Base-by-base conservation (phyloP, 2,797 vertebrate genomes). In the Loriculus beryllinus region DNA sequence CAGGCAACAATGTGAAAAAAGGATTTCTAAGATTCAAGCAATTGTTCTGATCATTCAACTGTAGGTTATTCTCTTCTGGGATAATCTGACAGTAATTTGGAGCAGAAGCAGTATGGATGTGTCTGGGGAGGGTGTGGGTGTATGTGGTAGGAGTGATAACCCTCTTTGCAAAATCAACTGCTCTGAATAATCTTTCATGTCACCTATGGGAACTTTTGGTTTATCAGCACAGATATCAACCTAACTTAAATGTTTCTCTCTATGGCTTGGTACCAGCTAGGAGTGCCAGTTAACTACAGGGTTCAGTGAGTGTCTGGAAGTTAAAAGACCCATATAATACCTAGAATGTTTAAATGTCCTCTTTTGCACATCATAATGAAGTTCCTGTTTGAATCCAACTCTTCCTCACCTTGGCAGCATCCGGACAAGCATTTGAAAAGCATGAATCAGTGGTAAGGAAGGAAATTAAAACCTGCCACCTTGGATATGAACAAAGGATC, bases 401-500 rank as follows among this genome's bases (percentile, higher is more conserved):
- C 52, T 89, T 64, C 65, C 43, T 83, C 21, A 59, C 18, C 42
- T 65, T 33, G 78, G 20, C 31, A 26, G 78, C 39, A 92, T 28
- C 35, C 60, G 62, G 65, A 28, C 0, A 74, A 48, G 40, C 43
- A 42, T 95, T 43, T 51, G 71, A 70, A 62, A 70, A 80, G 18
- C 2, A 4, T 17, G 35, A 82, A 7, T 68, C 62, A 37, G 42
- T 65, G 72, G n/a, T 77, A 64, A 91, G 63, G 64, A 85, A 82
- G 85, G 52, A 92, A 96, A 94, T 96, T 47, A 86, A 90, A 78
- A 83, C 23, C 59, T 83, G 51, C n/a, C 54, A 68, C 57, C 31
- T 56, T 76, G 59, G 43, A 43, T 80, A 45, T 33, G 47, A 85
- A 59, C 39, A 89, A 75, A 86, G 26, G 54, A 81, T 54, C 48